These are phyloP conservation scores for Hymenopus coronatus DNA, from an alignment of 2,888 invertebrate genomes.

Conservation along the genomic window DNA sequence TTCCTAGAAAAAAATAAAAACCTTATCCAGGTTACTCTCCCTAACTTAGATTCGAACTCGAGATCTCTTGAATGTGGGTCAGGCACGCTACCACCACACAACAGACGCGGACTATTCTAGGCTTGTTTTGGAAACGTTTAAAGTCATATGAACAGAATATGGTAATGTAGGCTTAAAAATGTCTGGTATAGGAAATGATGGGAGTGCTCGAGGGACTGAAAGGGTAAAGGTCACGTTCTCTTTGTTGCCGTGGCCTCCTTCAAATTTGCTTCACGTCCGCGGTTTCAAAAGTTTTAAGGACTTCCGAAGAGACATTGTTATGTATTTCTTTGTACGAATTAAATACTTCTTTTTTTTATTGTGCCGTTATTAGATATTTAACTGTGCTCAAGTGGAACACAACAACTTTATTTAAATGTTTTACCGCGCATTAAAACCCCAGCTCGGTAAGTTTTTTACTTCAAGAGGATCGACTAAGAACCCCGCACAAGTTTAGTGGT, in stretches of 20 bases:
- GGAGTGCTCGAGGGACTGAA: background rate
- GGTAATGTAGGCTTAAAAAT: background rate
- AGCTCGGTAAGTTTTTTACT: too few relatives aligned
- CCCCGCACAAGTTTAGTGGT: background rate
- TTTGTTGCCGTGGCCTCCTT: background rate
- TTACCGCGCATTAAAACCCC: background rate
- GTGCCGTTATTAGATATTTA: background rate
- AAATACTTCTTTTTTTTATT: background rate
- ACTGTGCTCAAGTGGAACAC: background rate
- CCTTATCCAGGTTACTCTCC: too few relatives aligned
- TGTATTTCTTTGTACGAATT: background rate
- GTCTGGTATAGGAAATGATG: background rate
- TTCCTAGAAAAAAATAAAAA: too few relatives aligned
- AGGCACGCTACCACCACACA: too few relatives aligned
- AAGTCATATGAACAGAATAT: background rate
- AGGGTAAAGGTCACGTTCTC: background rate
- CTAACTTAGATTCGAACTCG: too few relatives aligned
- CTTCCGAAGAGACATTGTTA: background rate
- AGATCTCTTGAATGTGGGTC: too few relatives aligned
- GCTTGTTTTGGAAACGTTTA: too few relatives aligned
- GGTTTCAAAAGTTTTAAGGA: background rate
- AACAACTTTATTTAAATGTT: too few relatives aligned
- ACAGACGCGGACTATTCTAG: too few relatives aligned
- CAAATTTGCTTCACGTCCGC: background rate
- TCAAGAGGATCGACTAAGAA: background rate